Evolutionary conservation across 2,888 invertebrate genomes (phyloP), one percentile per base, ranked within the genome.

Genomic region (Penaeus monodon): DNA sequence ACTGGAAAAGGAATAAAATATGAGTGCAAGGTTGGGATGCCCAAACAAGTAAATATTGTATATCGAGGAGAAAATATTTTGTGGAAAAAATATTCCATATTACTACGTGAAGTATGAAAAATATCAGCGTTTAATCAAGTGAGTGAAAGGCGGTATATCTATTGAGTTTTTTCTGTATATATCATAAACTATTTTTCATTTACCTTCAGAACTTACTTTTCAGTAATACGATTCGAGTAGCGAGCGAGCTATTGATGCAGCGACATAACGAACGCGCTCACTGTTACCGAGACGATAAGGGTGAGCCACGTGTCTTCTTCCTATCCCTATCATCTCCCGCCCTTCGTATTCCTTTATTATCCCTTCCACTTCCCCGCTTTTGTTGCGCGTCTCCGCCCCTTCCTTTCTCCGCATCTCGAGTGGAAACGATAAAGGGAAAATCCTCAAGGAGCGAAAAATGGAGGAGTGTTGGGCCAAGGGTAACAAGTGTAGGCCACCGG

Each of bases 401-500:
- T 77, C 66, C 84, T 76, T 66, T 29, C 84, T 77, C 77, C 76
- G 24, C 66, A 76, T 44, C 64, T 77, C 64, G 77, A 76, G 84
- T 77, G 84, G 84, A 84, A 84, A 64, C 84, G 84, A 84, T 84
- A 84, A 84, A 84, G 84, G 68, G 84, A 84, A 84, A 84, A 84
- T 84, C 77, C 76, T 84, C 64, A 76, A 84, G 84, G 76, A 84
- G 84, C 84, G 84, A 76, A 76, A 76, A 84, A 76, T 84, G 84
- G 68, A 86, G 82, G 76, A 82, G 82, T 77, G 77, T 86, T 33
- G 82, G 86, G 76, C 38, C 76, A 66, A 78, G 86, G 77, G 78
- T 81, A 86, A 86, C 86, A 86, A 86, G 86, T 86, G 86, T 86
- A 76, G 86, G 86, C 77, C 86, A 82, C 65, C 76, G 86, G 76